These are phyloP conservation scores for Lithobates sylvaticus DNA, from an alignment of 2,797 vertebrate genomes.

Conservation along the genomic window DNA sequence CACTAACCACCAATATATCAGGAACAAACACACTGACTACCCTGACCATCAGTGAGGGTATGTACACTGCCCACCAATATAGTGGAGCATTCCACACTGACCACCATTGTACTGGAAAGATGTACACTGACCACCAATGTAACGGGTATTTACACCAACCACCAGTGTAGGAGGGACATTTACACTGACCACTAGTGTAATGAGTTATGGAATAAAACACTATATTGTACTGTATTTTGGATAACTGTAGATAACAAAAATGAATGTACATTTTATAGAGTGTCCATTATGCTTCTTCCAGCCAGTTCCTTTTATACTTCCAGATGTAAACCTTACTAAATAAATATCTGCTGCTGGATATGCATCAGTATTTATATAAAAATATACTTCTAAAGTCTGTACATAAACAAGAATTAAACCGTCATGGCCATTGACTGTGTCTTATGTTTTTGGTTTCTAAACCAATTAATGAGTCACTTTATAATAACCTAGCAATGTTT, in stretches of 20 bases:
- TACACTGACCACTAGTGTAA: not conserved
- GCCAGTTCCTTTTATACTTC: not conserved
- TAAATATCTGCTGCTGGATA: slow-evolving; percentile 27
- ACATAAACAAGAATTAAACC: slow-evolving; percentile 31
- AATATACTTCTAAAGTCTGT: slow-evolving; percentile 20
- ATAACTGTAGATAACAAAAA: not conserved
- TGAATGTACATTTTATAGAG: not conserved
- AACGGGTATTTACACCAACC: no score
- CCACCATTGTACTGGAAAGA: no score
- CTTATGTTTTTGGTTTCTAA: not conserved
- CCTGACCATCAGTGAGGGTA: no score
- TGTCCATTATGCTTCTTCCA: not conserved
- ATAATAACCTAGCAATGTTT: not conserved
- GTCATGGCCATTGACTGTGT: not conserved
- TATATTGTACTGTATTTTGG: not conserved
- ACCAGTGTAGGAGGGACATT: no score
- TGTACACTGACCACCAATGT: no score
- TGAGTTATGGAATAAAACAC: not conserved
- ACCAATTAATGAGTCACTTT: not conserved
- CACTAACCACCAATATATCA: no score
- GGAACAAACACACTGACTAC: no score
- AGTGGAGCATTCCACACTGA: no score
- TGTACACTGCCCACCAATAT: no score
- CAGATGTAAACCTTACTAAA: slow-evolving; percentile 25
- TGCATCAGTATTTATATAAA: slow-evolving; percentile 24